These are phyloP conservation scores for Drosophila suzukii DNA, from an alignment of 1,140 invertebrate genomes.

Conservation along the genomic window DNA sequence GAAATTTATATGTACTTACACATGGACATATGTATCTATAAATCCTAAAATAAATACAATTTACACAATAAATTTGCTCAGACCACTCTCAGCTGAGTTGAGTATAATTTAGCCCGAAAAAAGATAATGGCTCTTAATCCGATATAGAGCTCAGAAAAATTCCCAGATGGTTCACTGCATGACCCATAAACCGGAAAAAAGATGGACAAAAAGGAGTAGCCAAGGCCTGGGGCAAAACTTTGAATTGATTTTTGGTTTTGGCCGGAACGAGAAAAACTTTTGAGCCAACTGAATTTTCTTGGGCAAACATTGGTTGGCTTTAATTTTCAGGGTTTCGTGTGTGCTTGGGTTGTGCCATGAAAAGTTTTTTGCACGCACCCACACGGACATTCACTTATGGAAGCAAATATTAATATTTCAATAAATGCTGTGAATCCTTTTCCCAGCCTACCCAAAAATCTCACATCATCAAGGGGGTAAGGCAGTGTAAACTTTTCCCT, in stretches of 20 bases:
- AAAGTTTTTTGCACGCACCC: slow-evolving; percentile 49
- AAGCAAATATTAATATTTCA: slow-evolving; percentile 80
- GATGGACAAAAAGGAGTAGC: slow-evolving; percentile 8
- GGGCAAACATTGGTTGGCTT: slow-evolving; percentile 54
- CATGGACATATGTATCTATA: slow-evolving; percentile 64
- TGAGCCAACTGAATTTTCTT: slow-evolving; percentile 49
- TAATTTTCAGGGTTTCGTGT: slow-evolving; percentile 16
- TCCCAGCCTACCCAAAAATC: slow-evolving; percentile 28
- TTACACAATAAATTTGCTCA: slow-evolving; percentile 59
- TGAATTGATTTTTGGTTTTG: slow-evolving; percentile 64
- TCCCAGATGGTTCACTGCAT: slow-evolving; percentile 27
- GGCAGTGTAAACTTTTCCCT: slow-evolving; percentile 41
- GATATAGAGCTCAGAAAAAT: slow-evolving; percentile 12
- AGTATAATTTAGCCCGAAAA: slow-evolving; percentile 54
- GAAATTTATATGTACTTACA: slow-evolving; percentile 52
- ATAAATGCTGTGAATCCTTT: slow-evolving; percentile 76
- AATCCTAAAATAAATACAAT: slow-evolving; percentile 77
- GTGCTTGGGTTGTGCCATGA: slow-evolving; percentile 15
- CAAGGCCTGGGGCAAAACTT: slow-evolving; percentile 42
- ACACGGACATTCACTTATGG: slow-evolving; percentile 42
- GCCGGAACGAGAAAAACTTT: slow-evolving; percentile 31
- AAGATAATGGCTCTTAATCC: slow-evolving; percentile 69
- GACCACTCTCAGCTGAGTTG: slow-evolving; percentile 40
- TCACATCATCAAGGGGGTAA: slow-evolving; percentile 29
- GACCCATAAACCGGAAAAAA: slow-evolving; percentile 33